Evolutionary conservation across 2,888 invertebrate species (phyloP).

Genomic region (Leptopilina syphax): DNA sequence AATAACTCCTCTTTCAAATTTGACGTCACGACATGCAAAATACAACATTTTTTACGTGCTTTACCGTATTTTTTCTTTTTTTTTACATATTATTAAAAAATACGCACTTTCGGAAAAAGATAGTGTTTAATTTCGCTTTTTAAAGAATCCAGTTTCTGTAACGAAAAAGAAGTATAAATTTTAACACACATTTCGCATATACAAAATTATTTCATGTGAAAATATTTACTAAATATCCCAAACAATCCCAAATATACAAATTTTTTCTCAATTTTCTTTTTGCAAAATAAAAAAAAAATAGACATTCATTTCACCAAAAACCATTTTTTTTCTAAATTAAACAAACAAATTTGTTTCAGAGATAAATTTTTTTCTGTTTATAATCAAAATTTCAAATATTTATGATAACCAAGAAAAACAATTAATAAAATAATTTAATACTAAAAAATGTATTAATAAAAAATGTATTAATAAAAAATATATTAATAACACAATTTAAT

Average conservation of each 20-base stretch:
- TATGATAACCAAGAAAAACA: no score
- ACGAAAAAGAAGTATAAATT: conserved; percentile 28
- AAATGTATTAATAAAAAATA: no score
- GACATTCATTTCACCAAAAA: no score
- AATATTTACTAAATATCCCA: conserved; percentile 10
- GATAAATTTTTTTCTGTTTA: no score
- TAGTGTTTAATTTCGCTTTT: conserved; percentile 52
- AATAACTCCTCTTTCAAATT: conserved; percentile 1
- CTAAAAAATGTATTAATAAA: no score
- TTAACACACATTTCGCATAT: neutral
- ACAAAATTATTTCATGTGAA: no score
- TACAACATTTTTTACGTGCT: conserved; percentile 26
- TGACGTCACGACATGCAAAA: conserved; percentile 43
- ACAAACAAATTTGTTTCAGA: no score
- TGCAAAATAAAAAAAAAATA: no score
- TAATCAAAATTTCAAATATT: no score
- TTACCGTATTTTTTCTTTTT: neutral
- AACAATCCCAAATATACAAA: neutral
- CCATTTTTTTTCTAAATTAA: no score
- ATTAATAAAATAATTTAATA: no score
- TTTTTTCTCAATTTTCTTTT: neutral
- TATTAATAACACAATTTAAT: no score
- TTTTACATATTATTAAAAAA: neutral
- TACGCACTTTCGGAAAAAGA: conserved; percentile 53
- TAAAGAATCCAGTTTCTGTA: conserved; percentile 51